Evolutionary conservation across 2,888 invertebrate genomes (phyloP), one percentile per base, ranked within the genome.

Genomic region (Ormyrus pomaceus): DNA sequence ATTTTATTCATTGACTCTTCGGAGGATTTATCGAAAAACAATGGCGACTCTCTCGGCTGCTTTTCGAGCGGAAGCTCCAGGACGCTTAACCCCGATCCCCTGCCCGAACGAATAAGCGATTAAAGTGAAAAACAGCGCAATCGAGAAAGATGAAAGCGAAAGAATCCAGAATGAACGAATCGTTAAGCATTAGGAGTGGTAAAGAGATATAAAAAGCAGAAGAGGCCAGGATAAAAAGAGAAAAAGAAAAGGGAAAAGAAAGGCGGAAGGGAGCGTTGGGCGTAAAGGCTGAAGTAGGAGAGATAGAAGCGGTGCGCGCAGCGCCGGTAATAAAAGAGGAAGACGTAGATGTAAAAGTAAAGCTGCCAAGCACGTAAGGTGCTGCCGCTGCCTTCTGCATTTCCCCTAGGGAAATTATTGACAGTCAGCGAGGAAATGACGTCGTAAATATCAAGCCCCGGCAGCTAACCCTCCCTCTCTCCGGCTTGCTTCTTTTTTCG

Each of bases 361-460:
- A 79, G 76, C 80, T 80, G 83, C 59, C 70, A 70, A 68, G 74
- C 78, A 79, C 80, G 85, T 82, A 83, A 86, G 85, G 84, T 84
- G 84, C 46, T 59, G 59, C 64, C 45, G 53, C 82, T 79, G 80
- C 86, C 87, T 88, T 87, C 84, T 85, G 85, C 87, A 86, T 88
- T 84, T 85, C 87, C 89, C 88, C 89, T 77, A 87, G 89, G 89
- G 89, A 89, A 89, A 89, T 89, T 89, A 89, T 89, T 89, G 89
- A 89, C 89, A 89, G 89, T 89, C 89, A 88, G 88, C 88, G 84
- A 88, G 89, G 88, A 89, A 89, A 89, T 89, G 88, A 89, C 89
- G 89, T 89, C 89, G 89, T 89, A 89, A 89, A 89, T 89, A 89
- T 89, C 88, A 88, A 85, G 86, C 83, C 84, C 86, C 83, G 84